A percentile compares a stretch with the other conserved stretches of the same genome.
Evolutionary conservation across 2,113 vertebrate genomes (phyloP).

Genomic region (Prinia subflava): DNA sequence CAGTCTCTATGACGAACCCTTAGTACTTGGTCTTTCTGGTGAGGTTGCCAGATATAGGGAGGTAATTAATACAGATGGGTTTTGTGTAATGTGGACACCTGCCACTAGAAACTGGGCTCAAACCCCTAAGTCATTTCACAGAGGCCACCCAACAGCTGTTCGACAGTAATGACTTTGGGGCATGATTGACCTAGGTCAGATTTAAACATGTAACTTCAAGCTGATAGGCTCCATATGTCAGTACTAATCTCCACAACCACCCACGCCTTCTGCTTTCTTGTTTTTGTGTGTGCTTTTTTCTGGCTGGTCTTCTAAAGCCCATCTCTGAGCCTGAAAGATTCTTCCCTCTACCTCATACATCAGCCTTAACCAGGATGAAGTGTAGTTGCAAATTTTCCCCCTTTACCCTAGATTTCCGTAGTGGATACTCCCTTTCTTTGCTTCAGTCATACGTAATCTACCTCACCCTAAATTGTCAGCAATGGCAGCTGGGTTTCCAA

Average conservation of each 20-base stretch:
- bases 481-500: neutral
- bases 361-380: neutral
- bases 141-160: conserved; percentile 52
- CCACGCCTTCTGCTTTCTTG: conserved; percentile 50
- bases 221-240: conserved; percentile 55
- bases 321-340: neutral
- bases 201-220: conserved; percentile 44
- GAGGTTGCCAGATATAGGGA: neutral
- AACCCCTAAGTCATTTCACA: conserved; percentile 36
- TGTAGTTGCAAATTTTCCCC: neutral
- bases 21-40: neutral
- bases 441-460: neutral
- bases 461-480: neutral
- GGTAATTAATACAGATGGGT: conserved; percentile 37
- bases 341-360: neutral
- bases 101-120: conserved; percentile 53
- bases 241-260: conserved; percentile 38
- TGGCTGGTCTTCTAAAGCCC: conserved; percentile 32
- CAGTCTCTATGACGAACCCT: neutral
- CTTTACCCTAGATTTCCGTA: neutral
- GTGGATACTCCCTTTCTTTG: neutral
- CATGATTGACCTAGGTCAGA: conserved; percentile 42
- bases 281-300: neutral
- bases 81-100: conserved; percentile 40
- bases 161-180: conserved; percentile 25